These are phyloP conservation scores for Halocaridina rubra DNA, from an alignment of 2,888 invertebrate genomes.

Conservation along the genomic window DNA sequence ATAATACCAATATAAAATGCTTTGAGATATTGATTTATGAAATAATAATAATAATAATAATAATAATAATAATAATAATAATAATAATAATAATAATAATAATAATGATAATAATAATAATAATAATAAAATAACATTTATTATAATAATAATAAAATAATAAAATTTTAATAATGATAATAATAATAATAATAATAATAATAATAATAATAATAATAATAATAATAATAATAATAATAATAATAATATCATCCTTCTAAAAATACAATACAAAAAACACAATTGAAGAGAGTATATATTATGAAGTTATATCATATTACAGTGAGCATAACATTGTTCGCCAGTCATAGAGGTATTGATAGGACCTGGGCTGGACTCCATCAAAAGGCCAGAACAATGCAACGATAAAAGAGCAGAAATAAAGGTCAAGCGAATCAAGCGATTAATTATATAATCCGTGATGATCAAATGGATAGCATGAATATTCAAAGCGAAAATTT, in stretches of 20 bases:
- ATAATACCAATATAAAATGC: not conserved
- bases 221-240: not conserved
- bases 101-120: not conserved
- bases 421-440: too few relatives aligned
- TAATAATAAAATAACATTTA: not conserved
- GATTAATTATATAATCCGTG: too few relatives aligned
- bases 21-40: not conserved
- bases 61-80: not conserved
- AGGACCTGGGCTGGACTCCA: too few relatives aligned
- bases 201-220: not conserved
- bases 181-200: constrained; percentile 18
- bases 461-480: too few relatives aligned
- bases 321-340: too few relatives aligned
- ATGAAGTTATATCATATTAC: too few relatives aligned
- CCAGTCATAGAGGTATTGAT: too few relatives aligned
- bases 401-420: too few relatives aligned
- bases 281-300: not conserved
- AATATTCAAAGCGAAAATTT: too few relatives aligned
- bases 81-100: not conserved
- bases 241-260: not conserved
- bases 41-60: constrained; percentile 14
- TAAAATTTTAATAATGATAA: constrained; percentile 1
- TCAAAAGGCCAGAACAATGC: too few relatives aligned
- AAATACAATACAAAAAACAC: not conserved
- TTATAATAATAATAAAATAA: constrained; percentile 5